Percentiles rank a stretch among this genome's conserved stretches.
phyloP scores from a whole-genome alignment of 2,113 vertebrate species.

The Rana temporaria region DNA sequence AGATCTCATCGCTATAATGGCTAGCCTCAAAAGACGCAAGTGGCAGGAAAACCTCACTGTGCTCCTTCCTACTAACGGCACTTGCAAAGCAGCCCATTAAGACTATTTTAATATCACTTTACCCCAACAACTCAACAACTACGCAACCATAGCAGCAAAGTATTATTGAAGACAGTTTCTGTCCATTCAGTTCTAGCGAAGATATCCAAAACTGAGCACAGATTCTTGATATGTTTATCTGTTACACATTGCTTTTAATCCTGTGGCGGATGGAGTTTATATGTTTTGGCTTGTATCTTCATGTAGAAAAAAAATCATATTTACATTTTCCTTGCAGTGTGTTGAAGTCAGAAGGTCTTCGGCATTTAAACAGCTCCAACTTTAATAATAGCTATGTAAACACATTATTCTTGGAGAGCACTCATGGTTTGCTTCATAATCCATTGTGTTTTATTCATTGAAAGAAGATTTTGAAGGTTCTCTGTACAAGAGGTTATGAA shows the following conservation, averaged over 20 bases:
- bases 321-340: not conserved
- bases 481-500: too few species aligned
- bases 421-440: not conserved
- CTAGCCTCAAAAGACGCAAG: too few species aligned
- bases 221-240: not conserved
- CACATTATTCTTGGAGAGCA: not conserved
- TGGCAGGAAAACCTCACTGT: too few species aligned
- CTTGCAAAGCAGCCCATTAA: too few species aligned
- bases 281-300: not conserved
- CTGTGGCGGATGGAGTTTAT: not conserved
- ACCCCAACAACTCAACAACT: too few species aligned
- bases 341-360: not conserved
- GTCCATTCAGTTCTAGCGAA: too few species aligned
- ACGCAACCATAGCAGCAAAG: too few species aligned
- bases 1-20: too few species aligned
- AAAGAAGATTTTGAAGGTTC: not conserved
- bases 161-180: too few species aligned
- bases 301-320: not conserved
- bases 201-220: not conserved
- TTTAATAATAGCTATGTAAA: not conserved
- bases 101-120: too few species aligned
- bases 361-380: not conserved
- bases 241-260: not conserved
- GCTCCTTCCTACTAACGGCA: too few species aligned
- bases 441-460: not conserved